Conservation (phyloP, 2,888 invertebrate genomes). For the Patella ulyssiponensis region DNA sequence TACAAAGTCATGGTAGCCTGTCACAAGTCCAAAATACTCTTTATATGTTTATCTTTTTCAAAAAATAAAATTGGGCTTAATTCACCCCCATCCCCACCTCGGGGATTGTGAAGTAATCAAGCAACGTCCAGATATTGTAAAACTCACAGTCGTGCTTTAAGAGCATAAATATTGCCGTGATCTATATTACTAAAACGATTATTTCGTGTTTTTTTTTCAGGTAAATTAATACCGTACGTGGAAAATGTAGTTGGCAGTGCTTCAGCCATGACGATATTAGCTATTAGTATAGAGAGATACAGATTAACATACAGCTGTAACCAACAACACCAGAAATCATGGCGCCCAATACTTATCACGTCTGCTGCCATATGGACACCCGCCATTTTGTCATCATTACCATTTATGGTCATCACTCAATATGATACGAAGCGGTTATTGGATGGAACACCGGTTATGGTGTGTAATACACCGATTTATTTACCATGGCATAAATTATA, state of each 20-base stretch:
- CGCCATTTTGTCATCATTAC: conserved; percentile 75
- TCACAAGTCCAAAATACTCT: too few relatives aligned
- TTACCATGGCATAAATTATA: conserved; percentile 79
- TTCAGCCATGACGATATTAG: conserved; percentile 90
- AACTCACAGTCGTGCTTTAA: too few relatives aligned
- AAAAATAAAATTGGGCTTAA: too few relatives aligned
- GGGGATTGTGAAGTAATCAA: too few relatives aligned
- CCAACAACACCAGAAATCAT: conserved; percentile 75
- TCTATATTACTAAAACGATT: too few relatives aligned
- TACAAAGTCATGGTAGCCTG: too few relatives aligned
- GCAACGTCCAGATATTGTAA: too few relatives aligned
- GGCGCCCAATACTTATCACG: conserved; percentile 65
- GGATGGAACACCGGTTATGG: conserved; percentile 79
- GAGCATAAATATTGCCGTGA: too few relatives aligned
- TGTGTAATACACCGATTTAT: conserved; percentile 86
- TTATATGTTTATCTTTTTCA: too few relatives aligned
- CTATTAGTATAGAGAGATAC: conserved; percentile 91
- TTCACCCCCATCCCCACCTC: too few relatives aligned
- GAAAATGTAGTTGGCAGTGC: conserved; percentile 93
- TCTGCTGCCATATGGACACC: conserved; percentile 68
- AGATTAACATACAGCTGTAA: conserved; percentile 92
- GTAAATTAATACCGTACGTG: conserved; percentile 91
- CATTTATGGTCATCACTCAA: conserved; percentile 85
- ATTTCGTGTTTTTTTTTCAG: conserved; percentile 75
- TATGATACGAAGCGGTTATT: conserved; percentile 82